These are phyloP conservation scores for Apostichopus parvimensis DNA, from an alignment of 35 echinoderm and acorn worm species.

Conservation along the genomic window DNA sequence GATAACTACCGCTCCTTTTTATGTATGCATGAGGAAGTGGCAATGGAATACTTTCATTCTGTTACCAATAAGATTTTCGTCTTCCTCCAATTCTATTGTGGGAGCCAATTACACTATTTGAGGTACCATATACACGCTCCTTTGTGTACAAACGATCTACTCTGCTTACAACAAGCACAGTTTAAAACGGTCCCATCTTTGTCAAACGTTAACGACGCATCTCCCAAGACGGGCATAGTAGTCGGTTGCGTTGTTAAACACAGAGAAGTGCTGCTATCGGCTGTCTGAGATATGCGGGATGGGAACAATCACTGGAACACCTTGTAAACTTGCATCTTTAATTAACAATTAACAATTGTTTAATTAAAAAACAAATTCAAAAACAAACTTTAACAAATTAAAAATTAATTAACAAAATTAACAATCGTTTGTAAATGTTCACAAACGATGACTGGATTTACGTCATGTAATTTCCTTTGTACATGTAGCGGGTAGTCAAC, in stretches of 20 bases:
- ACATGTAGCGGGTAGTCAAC: conserved; percentile 47
- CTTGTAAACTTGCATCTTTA: not conserved
- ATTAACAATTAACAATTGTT: no score
- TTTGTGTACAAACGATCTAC: conserved; percentile 23
- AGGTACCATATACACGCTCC: conserved; percentile 12
- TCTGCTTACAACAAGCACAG: not conserved
- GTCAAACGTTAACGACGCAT: conserved; percentile 33
- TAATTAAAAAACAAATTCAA: no score
- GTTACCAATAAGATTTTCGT: not conserved
- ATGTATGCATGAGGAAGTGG: no score
- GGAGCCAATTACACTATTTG: not conserved
- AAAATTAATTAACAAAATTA: no score
- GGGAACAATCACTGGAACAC: conserved; percentile 2
- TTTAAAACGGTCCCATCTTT: not conserved
- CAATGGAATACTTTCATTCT: not conserved
- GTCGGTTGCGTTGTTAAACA: conserved; percentile 12
- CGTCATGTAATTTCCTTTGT: conserved; percentile 44
- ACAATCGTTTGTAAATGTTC: not conserved
- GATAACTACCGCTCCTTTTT: no score
- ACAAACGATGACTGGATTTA: not conserved
- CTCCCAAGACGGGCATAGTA: conserved; percentile 30
- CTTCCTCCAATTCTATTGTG: no score
- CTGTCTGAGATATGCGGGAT: not conserved
- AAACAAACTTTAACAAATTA: no score
- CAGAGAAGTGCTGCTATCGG: conserved; percentile 24